A percentile compares a stretch with the other conserved stretches of the same genome.
Conservation (phyloP, 2,113 vertebrate genomes). For the Sturnus vulgaris region DNA sequence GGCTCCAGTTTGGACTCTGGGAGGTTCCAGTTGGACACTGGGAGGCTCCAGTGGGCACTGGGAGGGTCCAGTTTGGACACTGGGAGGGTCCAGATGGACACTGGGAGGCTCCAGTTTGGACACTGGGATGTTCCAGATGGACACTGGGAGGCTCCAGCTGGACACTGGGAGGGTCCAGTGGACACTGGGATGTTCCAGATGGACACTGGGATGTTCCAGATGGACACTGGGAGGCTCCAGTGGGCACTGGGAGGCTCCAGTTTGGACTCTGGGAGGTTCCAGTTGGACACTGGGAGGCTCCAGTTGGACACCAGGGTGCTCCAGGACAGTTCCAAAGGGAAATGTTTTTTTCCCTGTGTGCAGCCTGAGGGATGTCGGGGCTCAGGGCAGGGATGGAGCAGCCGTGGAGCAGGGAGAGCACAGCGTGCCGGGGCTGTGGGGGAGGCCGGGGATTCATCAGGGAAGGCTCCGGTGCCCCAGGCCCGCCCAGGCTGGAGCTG, state of each 20-base stretch:
- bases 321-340: neutral
- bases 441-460: neutral
- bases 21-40: neutral
- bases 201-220: neutral
- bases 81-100: neutral
- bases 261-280: too few relatives aligned
- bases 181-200: neutral
- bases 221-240: too few relatives aligned
- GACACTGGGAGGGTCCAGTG: too few relatives aligned
- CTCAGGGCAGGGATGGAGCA: neutral
- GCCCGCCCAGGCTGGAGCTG: neutral
- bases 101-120: accelerated
- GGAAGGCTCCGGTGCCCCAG: neutral
- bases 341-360: neutral
- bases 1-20: too few relatives aligned
- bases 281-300: too few relatives aligned
- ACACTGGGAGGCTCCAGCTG: too few relatives aligned
- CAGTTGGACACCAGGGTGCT: too few relatives aligned
- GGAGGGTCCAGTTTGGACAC: too few relatives aligned
- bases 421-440: neutral
- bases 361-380: neutral
- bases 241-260: accelerated
- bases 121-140: too few relatives aligned
- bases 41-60: neutral
- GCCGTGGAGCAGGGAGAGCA: neutral